phyloP scores from a whole-genome alignment of 2,888 invertebrate species.

The Falcaria lacertinaria region DNA sequence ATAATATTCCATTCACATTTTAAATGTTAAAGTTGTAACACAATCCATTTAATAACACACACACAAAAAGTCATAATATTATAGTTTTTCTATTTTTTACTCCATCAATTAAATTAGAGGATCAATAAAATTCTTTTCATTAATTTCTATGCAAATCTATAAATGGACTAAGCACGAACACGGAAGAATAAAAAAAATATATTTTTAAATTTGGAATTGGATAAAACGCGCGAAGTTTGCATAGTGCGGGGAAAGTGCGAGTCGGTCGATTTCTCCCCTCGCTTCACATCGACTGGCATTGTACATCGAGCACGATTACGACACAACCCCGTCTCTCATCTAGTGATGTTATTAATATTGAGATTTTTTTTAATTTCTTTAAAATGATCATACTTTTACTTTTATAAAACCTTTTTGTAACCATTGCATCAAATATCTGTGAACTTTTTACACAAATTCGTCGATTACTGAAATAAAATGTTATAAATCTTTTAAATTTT shows the following conservation, averaged over 20 bases:
- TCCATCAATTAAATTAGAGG: too few relatives aligned
- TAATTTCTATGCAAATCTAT: not conserved
- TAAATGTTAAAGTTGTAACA: too few relatives aligned
- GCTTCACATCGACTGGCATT: slow-evolving; percentile 51
- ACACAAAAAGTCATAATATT: too few relatives aligned
- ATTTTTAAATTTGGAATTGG: slow-evolving; percentile 8
- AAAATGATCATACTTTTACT: slow-evolving; percentile 1
- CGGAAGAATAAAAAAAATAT: not conserved
- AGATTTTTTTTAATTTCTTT: slow-evolving; percentile 17
- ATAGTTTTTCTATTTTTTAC: too few relatives aligned
- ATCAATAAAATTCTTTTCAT: slow-evolving; percentile 6
- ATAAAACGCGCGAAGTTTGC: slow-evolving; percentile 17
- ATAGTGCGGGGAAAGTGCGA: slow-evolving; percentile 63
- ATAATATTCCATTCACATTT: too few relatives aligned
- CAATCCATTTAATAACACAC: too few relatives aligned
- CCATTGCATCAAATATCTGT: too few relatives aligned
- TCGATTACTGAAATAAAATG: too few relatives aligned
- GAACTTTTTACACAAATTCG: too few relatives aligned
- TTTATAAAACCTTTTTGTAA: too few relatives aligned
- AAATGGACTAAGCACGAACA: not conserved
- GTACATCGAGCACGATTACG: slow-evolving; percentile 47
- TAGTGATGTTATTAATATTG: slow-evolving; percentile 36
- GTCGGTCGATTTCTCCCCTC: slow-evolving; percentile 62
- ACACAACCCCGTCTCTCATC: slow-evolving; percentile 35
- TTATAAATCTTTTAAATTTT: too few relatives aligned